phyloP scores from a whole-genome alignment of 30 jellyfish, hydroid and myxozoan species.

The Clytia hemisphaerica region DNA sequence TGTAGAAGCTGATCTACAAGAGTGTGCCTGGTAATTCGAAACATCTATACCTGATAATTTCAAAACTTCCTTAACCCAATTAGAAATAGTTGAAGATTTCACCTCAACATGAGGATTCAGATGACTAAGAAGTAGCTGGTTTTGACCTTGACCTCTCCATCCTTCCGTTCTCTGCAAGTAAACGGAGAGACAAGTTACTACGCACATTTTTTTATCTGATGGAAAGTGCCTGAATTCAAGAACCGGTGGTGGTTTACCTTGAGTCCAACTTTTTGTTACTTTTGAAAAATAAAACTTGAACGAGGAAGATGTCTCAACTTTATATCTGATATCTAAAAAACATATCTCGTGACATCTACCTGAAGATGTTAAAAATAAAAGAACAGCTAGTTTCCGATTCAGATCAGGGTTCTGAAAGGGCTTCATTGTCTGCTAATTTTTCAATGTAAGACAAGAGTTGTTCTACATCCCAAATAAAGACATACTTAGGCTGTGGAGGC shows the following conservation, averaged over 20 bases:
- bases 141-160: slow-evolving; percentile 3
- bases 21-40: not conserved
- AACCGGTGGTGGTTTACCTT: slow-evolving; percentile 20
- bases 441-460: not conserved
- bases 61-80: not conserved
- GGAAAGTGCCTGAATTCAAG: not conserved
- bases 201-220: slow-evolving; percentile 18
- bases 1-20: slow-evolving; percentile 28
- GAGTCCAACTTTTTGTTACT: slow-evolving; percentile 17
- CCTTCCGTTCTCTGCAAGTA: slow-evolving; percentile 19
- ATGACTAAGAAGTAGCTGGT: not conserved
- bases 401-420: slow-evolving; percentile 1
- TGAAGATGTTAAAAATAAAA: not conserved
- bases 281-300: slow-evolving; percentile 15
- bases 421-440: not conserved
- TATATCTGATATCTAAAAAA: slow-evolving; percentile 12
- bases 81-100: too few relatives aligned
- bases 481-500: too few relatives aligned
- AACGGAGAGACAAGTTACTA: slow-evolving; percentile 10
- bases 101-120: not conserved
- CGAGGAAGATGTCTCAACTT: not conserved
- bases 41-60: not conserved
- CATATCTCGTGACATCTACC: slow-evolving; percentile 14
- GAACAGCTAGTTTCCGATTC: slow-evolving; percentile 2
- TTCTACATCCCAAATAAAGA: too few relatives aligned